Conservation (phyloP, 2,113 vertebrate species). For the Micromys minutus region DNA sequence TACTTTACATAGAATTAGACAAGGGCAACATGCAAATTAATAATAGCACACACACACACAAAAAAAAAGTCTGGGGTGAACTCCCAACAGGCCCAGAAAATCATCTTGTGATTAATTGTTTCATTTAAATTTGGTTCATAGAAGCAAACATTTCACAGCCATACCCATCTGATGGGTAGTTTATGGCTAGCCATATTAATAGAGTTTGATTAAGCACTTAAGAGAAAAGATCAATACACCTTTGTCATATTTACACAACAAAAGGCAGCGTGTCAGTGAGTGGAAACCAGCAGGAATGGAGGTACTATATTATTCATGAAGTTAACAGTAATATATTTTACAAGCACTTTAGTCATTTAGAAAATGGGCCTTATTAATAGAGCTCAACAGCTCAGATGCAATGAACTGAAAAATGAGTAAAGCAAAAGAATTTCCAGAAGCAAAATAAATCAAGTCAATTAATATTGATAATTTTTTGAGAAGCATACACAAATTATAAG, state of each 20-base stretch:
- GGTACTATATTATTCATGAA: conserved; percentile 76
- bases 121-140: conserved; percentile 73
- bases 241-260: conserved; percentile 85
- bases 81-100: conserved; percentile 70
- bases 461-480: conserved; percentile 38
- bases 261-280: conserved; percentile 73
- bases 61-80: conserved; percentile 74
- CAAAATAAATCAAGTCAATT: conserved; percentile 63
- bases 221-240: conserved; percentile 80
- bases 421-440: conserved; percentile 68
- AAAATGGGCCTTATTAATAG: conserved; percentile 61
- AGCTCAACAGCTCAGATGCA: conserved; percentile 33
- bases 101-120: conserved; percentile 70
- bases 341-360: conserved; percentile 68
- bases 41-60: too few relatives aligned
- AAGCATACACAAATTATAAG: conserved; percentile 35
- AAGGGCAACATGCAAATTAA: conserved; percentile 89
- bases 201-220: conserved; percentile 87
- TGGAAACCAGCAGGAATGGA: conserved; percentile 76
- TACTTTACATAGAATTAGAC: conserved; percentile 91
- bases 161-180: conserved; percentile 73
- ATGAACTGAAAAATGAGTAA: conserved; percentile 65
- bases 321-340: conserved; percentile 72
- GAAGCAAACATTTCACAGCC: conserved; percentile 69
- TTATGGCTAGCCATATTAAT: conserved; percentile 79